A percentile compares a stretch with the other conserved stretches of the same genome.
Evolutionary conservation across 2,797 vertebrate genomes (phyloP).

Genomic region (Sebastes minor): DNA sequence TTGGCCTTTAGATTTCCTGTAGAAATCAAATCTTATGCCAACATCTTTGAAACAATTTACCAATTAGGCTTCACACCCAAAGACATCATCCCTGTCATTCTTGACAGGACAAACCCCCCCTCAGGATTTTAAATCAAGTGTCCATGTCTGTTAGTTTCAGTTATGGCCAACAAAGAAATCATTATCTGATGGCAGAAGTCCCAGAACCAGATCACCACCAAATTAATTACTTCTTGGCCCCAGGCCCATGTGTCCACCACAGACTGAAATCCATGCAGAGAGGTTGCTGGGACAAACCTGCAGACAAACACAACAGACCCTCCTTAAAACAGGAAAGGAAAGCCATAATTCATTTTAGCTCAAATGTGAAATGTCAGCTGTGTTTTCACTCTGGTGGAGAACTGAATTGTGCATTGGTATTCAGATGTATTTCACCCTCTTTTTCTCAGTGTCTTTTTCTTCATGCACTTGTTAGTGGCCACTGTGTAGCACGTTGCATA

Average conservation of each 20-base stretch:
- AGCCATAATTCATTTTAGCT: not conserved
- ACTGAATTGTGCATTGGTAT: not conserved
- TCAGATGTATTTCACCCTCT: not conserved
- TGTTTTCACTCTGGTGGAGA: not conserved
- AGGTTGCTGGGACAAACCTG: conserved; percentile 9
- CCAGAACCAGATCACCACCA: conserved; percentile 53
- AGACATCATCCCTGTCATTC: conserved; percentile 16
- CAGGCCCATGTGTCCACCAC: conserved; percentile 3
- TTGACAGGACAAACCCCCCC: conserved; percentile 2
- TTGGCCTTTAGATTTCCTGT: not conserved
- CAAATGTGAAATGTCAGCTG: not conserved
- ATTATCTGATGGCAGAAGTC: conserved; percentile 63
- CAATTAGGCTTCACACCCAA: conserved; percentile 20
- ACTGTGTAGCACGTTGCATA: not conserved
- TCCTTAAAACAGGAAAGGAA: not conserved
- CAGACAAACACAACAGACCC: conserved; percentile 1
- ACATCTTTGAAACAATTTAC: not conserved
- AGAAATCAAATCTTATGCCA: not conserved
- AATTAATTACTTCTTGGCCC: conserved; percentile 56
- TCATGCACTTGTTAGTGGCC: not conserved
- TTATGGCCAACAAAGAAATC: conserved; percentile 47
- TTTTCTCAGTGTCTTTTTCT: not conserved
- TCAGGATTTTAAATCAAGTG: conserved; percentile 33
- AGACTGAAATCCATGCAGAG: conserved; percentile 18
- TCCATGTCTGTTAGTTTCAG: conserved; percentile 42